Evolutionary conservation across 2,113 vertebrate genomes (phyloP), one percentile per base, ranked within the genome.

Genomic region (Notarius lentiginosus): DNA sequence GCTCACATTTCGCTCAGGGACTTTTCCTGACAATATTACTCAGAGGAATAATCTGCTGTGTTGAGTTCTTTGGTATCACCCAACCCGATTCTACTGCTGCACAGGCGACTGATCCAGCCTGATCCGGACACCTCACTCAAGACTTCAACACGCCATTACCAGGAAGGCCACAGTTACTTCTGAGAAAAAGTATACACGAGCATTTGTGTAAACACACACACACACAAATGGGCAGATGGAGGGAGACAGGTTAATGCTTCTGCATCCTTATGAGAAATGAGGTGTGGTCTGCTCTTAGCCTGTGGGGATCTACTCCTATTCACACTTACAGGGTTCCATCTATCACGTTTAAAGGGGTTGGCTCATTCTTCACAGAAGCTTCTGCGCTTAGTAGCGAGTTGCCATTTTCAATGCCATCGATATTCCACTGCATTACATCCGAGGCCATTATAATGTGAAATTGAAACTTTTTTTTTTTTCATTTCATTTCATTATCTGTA

Each of bases 1-100:
- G 92, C 94, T 95, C 95, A 90, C 86, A 90, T 95, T 95, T 95
- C 94, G 92, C 91, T 94, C 92, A 75, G 89, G 94, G 90, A 89
- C 93, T 91, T 91, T 90, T 92, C 91, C 85, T 87, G 89, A 92
- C 92, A 94, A 95, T 93, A 88, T 92, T 90, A 92, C 89, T 90
- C 89, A 84, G 87, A 77, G 79, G 89, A 88, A 90, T 89, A 90
- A 91, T 86, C 88, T 84, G 73, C 76, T 61, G 68, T 22, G 80
- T 89, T 86, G 86, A 87, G 84, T 80, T 84, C 84, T 82, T 90
- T 55, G 49, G 77, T 89, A 89, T 86, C 85, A 86, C 82, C 87
- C 87, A 82, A 87, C 84, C 89, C 51, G 34, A 84, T 87, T 86
- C 18, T 10, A 73, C 22, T 47, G 47, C 84, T 30, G 65, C 20